Conservation (phyloP, 2,113 vertebrate species). For the Hystrix brachyura region DNA sequence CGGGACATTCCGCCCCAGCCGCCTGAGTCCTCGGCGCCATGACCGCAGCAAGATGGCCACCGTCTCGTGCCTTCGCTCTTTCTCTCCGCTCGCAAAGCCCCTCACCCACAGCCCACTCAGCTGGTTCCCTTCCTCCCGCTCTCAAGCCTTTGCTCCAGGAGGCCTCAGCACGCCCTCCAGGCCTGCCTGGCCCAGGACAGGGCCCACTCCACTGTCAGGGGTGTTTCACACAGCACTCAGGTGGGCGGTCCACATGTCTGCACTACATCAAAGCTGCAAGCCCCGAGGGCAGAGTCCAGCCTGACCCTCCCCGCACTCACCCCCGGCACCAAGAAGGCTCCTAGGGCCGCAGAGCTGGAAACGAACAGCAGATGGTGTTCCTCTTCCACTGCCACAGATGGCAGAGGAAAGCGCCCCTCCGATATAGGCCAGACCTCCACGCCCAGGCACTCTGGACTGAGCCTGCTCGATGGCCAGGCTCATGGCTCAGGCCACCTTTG, state of each 20-base stretch:
- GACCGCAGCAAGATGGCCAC: background rate
- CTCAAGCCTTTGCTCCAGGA: background rate
- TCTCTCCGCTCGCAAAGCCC: background rate
- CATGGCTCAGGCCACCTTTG: background rate
- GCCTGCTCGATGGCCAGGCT: background rate
- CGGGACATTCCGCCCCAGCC: rapidly evolving
- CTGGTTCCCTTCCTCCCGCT: rapidly evolving
- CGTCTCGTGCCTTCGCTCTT: background rate
- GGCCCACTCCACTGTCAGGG: background rate
- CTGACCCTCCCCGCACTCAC: rapidly evolving
- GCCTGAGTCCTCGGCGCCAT: background rate
- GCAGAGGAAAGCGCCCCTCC: background rate
- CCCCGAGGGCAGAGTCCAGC: too few species aligned
- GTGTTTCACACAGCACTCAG: rapidly evolving
- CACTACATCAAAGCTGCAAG: background rate
- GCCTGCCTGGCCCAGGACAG: background rate
- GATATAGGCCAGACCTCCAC: background rate
- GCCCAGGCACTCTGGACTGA: background rate
- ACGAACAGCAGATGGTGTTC: rapidly evolving
- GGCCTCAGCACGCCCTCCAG: background rate
- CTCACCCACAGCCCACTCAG: background rate
- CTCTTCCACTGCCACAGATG: background rate
- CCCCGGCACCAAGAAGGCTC: background rate
- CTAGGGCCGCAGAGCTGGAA: background rate
- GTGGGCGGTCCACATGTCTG: rapidly evolving